Evolutionary conservation across 1,140 invertebrate genomes (phyloP), one percentile per base, ranked within the genome.

Genomic region (Ceratina calcarata): DNA sequence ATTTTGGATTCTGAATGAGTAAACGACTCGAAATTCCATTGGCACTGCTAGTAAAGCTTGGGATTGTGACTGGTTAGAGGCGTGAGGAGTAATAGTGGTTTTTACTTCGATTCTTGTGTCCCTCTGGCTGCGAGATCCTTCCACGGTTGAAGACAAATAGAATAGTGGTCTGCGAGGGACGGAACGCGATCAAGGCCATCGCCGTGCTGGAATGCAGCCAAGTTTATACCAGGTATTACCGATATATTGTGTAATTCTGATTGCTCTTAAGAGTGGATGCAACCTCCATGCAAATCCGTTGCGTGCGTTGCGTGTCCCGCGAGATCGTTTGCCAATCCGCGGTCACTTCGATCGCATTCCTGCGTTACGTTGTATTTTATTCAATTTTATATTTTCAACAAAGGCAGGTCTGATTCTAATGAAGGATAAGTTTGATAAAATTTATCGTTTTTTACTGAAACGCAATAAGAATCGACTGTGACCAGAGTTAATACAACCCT

Each of bases 101-200:
- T 15, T 64, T 7, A 24, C 24, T 49, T 12, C 13, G 2, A 15
- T 15, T 8, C 2, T 13, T 24, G 10, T 62, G 67, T n/a, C n/a
- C 45, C 27, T 45, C 37, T 32, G 37, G 55, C 18, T 13, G 45
- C 27, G 49, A 55, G 62, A 75, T 71, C 55, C 45, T 27, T n/a
- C 24, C 8, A 16, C 2, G 37, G 45, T 57, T 37, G 12, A 37
- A 70, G 72, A 45, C 20, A n/a, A 82, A 84, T 72, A 78, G 67
- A 51, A 70, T 45, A 45, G 37, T 10, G 15, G 58, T 57, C 61
- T 49, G 20, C 12, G 37, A 45, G 37, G 37, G 61, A 82, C 73
- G 76, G 82, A 85, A 86, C 58, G 84, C 73, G 84, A 78, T 66
- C 85, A 86, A 86, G 85, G 85, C 62, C 84, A 55, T 75, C 32